These are phyloP conservation scores for Drosophila monieri DNA, from an alignment of 2,888 invertebrate species.

Conservation along the genomic window DNA sequence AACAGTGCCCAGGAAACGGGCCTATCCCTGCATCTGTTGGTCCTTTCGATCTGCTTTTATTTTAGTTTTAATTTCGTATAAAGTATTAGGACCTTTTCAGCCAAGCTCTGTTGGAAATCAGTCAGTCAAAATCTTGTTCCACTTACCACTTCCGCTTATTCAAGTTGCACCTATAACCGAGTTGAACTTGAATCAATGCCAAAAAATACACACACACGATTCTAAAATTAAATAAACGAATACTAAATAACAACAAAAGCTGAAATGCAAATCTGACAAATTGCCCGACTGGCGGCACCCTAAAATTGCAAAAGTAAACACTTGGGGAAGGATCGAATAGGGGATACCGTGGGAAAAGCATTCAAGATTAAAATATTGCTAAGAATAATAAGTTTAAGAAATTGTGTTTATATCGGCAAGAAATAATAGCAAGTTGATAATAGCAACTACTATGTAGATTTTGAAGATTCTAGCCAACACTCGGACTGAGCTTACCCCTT, in stretches of 20 bases:
- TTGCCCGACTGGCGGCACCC: conserved; percentile 61
- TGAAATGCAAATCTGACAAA: conserved; percentile 48
- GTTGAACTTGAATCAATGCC: conserved; percentile 79
- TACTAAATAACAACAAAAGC: conserved; percentile 20
- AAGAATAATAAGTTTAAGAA: background rate
- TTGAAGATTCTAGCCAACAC: background rate
- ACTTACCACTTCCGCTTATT: conserved; percentile 61
- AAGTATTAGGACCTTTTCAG: background rate
- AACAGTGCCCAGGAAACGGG: conserved; percentile 85
- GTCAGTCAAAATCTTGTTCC: conserved; percentile 31
- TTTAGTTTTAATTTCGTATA: conserved; percentile 16
- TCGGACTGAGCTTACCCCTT: background rate
- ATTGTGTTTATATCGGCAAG: background rate
- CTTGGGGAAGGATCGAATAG: conserved; percentile 15
- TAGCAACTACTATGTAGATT: background rate
- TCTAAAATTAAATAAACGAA: conserved; percentile 51
- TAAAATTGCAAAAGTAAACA: conserved; percentile 34
- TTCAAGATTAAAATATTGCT: background rate
- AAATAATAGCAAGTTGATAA: background rate
- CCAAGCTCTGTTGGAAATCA: conserved; percentile 24
- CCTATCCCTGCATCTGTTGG: conserved; percentile 20
- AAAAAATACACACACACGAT: conserved; percentile 55
- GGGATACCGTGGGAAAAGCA: conserved; percentile 2
- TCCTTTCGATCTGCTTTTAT: conserved; percentile 26
- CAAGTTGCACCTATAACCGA: conserved; percentile 41